Percentiles rank a stretch among this genome's conserved stretches.
Evolutionary conservation across 2,888 invertebrate genomes (phyloP).

Genomic region (Sepiola atlantica): DNA sequence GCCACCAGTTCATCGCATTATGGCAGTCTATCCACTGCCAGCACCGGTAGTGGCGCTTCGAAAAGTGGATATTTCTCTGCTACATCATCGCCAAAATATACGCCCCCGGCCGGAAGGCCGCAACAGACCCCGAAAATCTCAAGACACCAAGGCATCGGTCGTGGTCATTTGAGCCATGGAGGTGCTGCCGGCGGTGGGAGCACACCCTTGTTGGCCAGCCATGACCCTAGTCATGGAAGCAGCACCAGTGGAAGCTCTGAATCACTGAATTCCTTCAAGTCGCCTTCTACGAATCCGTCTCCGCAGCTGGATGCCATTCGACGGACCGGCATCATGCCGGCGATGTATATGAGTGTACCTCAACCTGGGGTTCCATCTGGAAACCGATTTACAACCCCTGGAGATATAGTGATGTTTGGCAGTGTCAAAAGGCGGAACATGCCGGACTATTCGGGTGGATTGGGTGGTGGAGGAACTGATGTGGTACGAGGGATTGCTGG

Average conservation of each 20-base stretch:
- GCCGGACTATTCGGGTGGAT: neutral
- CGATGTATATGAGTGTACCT: slow-evolving; percentile 35
- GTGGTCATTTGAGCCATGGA: neutral
- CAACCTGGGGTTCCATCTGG: neutral
- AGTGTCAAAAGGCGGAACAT: slow-evolving; percentile 40
- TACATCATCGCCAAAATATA: neutral
- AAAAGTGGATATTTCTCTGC: slow-evolving; percentile 16
- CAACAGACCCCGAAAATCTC: neutral
- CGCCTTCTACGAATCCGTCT: slow-evolving; percentile 50
- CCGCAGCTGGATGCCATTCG: slow-evolving; percentile 50
- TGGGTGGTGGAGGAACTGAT: neutral
- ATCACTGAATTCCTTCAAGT: slow-evolving; percentile 80
- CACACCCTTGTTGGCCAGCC: neutral
- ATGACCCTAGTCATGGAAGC: slow-evolving; percentile 57
- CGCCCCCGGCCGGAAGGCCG: neutral
- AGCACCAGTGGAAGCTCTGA: slow-evolving; percentile 87
- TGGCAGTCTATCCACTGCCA: slow-evolving; percentile 43
- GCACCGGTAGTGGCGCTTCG: neutral
- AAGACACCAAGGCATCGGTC: slow-evolving; percentile 33
- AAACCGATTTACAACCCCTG: neutral
- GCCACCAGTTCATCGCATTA: slow-evolving; percentile 51
- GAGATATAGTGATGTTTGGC: slow-evolving; percentile 44
- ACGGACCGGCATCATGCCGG: slow-evolving; percentile 45
- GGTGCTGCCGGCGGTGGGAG: slow-evolving; percentile 33
- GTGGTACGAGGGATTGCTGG: neutral